Evolutionary conservation across 1,140 invertebrate species (phyloP), one percentile per base, ranked within the genome.

Genomic region (Euschistus heros): DNA sequence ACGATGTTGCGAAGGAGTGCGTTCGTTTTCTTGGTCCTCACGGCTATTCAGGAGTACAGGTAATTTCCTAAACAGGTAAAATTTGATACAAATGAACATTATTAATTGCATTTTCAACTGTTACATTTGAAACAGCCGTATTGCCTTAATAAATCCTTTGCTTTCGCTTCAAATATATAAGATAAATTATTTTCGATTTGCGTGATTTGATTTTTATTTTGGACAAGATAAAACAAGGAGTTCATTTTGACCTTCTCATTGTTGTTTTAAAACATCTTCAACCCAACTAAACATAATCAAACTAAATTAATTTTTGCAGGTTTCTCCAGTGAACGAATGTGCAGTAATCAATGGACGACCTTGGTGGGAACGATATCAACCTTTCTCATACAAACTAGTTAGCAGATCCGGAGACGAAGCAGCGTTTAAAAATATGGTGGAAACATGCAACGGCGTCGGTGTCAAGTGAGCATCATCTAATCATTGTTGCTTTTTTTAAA

Each of bases 311-410:
- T 7, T 52, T 50, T 67, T 63, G 14, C 46, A 84, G 82, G 75
- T 82, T n/a, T 84, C 82, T 22, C 82, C 83, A 15, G 77, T 80
- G 0, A 81, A 77, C 68, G 84, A 85, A 70, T 82, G 85, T 68
- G 70, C 83, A 26, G 71, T 80, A 0, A 74, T 85, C 4, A 69
- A 76, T 69, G 60, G 37, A 2, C 18, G 65, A 64, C 86, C 81
- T 65, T 92, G 82, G 92, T 92, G 83, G 79, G 89, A 94, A 75
- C 78, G 91, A 7, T 96, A 96, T 69, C 92, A 95, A 74, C 89
- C 91, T 0, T 84, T 95, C 62, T 92, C 91, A 14, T 96, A 95
- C 74, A 81, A 84, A 37, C 75, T 92, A 7, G 71, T 70, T 0
- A 91, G 88, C 0, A 79, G 92, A 57, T 91, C 88, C 47, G 93